A percentile compares a stretch with the other conserved stretches of the same genome.
Conservation (phyloP, 2,797 vertebrate species). For the Chiloscyllium punctatum region DNA sequence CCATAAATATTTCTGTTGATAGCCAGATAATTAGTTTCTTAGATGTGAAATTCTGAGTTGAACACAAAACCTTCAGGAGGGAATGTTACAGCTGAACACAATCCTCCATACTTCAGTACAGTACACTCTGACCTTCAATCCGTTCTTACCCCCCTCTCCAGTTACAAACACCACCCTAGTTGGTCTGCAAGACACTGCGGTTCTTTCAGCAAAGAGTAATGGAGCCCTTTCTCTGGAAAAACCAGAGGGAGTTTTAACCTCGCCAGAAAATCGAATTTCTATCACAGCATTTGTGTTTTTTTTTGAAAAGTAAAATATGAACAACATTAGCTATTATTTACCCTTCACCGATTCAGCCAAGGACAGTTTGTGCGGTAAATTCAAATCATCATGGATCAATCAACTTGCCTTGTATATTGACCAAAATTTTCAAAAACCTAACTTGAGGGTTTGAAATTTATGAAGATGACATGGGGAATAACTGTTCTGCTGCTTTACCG, state of each 20-base stretch:
- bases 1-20: neutral
- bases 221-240: neutral
- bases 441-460: neutral
- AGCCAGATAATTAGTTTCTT: neutral
- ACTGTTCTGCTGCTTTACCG: neutral
- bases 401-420: neutral
- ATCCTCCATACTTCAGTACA: neutral
- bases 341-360: neutral
- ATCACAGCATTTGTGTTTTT: neutral
- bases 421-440: neutral
- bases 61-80: neutral
- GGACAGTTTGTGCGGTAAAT: neutral
- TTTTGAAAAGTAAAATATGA: too few species aligned
- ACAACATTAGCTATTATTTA: neutral
- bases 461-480: slow-evolving; percentile 6
- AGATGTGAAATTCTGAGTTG: neutral
- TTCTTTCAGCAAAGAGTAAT: neutral
- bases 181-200: neutral
- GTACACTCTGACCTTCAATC: slow-evolving; percentile 3
- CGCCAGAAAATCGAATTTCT: neutral
- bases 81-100: neutral
- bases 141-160: neutral
- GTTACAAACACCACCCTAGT: neutral
- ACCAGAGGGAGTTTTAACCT: neutral
- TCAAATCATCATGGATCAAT: neutral